phyloP scores from a whole-genome alignment of 35 echinoderm and acorn worm genomes.

The Strongylocentrotus purpuratus region DNA sequence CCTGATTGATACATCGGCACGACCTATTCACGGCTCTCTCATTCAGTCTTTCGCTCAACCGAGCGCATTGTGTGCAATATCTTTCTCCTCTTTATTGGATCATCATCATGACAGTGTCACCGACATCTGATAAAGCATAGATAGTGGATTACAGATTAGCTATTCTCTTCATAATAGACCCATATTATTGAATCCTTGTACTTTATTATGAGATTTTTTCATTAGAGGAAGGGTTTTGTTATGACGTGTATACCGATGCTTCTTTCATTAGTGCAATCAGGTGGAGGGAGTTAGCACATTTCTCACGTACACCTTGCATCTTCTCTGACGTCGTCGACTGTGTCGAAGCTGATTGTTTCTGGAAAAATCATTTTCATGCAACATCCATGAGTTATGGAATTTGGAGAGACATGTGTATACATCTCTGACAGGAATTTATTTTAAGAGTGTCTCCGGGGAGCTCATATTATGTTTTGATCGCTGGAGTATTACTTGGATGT shows the following conservation, averaged over 20 bases:
- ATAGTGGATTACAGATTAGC: slow-evolving; percentile 1
- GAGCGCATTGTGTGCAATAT: not conserved
- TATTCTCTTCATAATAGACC: not conserved
- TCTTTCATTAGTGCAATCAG: not conserved
- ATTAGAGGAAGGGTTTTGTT: not conserved
- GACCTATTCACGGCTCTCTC: not conserved
- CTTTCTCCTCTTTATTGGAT: not conserved
- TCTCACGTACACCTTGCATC: not conserved
- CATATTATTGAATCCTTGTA: slow-evolving; percentile 5
- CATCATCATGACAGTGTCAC: not conserved
- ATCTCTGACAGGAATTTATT: not conserved
- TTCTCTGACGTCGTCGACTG: not conserved
- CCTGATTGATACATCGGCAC: slow-evolving; percentile 9
- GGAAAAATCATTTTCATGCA: not conserved
- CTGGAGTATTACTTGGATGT: not conserved
- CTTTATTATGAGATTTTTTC: not conserved
- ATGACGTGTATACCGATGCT: not conserved
- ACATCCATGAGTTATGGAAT: not conserved
- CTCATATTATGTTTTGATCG: not conserved
- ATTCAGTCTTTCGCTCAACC: slow-evolving; percentile 3
- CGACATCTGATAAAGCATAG: not conserved
- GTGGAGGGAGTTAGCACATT: not conserved
- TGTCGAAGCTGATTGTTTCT: not conserved
- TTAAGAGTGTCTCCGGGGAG: not conserved
- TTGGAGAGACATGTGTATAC: not conserved